These are phyloP conservation scores for Triplophysa siluroides DNA, from an alignment of 2,113 vertebrate genomes.

Conservation along the genomic window DNA sequence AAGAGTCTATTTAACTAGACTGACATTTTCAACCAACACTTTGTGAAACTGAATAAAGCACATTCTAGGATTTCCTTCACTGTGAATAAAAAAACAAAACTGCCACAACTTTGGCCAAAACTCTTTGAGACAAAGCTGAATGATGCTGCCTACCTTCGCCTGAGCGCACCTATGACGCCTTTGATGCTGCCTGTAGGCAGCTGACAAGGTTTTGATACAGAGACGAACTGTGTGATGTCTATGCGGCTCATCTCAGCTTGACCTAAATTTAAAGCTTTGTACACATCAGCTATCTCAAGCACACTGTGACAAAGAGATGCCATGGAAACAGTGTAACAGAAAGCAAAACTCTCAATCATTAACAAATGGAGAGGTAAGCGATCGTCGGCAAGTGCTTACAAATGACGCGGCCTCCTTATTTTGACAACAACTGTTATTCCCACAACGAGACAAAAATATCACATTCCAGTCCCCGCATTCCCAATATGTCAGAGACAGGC, in stretches of 20 bases:
- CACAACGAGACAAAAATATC: constrained; percentile 12
- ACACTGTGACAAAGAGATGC: background rate
- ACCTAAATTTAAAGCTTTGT: background rate
- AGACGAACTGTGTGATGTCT: background rate
- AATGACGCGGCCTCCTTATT: constrained; percentile 50
- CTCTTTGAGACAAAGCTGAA: no score
- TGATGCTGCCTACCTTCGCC: no score
- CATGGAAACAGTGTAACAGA: constrained; percentile 26
- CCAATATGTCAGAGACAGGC: background rate
- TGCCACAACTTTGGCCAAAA: no score
- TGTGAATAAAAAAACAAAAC: no score
- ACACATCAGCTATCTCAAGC: background rate
- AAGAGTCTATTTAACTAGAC: no score
- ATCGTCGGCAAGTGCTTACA: constrained; percentile 53
- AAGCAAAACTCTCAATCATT: constrained; percentile 35
- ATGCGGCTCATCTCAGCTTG: background rate
- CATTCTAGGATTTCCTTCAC: no score
- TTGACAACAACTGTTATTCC: constrained; percentile 58
- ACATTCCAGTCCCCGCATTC: background rate
- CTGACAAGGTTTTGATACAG: background rate
- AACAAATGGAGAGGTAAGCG: constrained; percentile 48
- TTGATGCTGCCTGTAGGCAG: background rate
- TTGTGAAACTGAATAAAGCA: no score
- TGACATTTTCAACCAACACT: no score
- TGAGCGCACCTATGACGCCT: background rate